phyloP scores from a whole-genome alignment of 2,797 vertebrate genomes.

The Esox lucius region DNA sequence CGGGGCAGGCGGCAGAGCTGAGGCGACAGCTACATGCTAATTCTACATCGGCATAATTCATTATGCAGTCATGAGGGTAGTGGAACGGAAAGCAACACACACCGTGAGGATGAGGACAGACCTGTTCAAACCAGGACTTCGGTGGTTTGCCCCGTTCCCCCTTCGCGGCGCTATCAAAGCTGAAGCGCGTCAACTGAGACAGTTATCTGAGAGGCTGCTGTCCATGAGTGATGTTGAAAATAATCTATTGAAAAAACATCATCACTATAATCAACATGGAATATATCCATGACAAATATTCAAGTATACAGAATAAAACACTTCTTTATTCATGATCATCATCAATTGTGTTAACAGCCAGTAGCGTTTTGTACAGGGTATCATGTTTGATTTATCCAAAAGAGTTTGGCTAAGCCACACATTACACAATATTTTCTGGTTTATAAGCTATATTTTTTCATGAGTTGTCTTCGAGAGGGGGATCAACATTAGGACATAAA shows the following conservation, averaged over 20 bases:
- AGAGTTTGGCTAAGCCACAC: slow-evolving; percentile 17
- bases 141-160: slow-evolving; percentile 32
- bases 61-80: slow-evolving; percentile 77
- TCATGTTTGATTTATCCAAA: slow-evolving; percentile 55
- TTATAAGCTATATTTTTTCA: neutral
- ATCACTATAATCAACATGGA: neutral
- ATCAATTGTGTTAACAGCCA: neutral
- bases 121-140: slow-evolving; percentile 70
- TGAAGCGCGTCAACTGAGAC: slow-evolving; percentile 41
- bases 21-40: slow-evolving; percentile 80
- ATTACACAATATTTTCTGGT: slow-evolving; percentile 13
- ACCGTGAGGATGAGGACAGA: slow-evolving; percentile 54
- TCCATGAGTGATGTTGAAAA: slow-evolving; percentile 37
- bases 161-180: slow-evolving; percentile 53
- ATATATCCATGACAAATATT: neutral
- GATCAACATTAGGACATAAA: neutral
- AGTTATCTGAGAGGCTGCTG: slow-evolving; percentile 34
- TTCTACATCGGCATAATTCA: slow-evolving; percentile 80
- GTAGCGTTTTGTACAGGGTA: neutral
- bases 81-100: slow-evolving; percentile 72
- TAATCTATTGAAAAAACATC: slow-evolving; percentile 22
- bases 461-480: neutral
- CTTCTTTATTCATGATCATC: neutral
- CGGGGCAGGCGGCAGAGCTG: slow-evolving; percentile 62
- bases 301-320: neutral